Conservation (phyloP, 2,888 invertebrate genomes). For the Drosophila histrio region DNA sequence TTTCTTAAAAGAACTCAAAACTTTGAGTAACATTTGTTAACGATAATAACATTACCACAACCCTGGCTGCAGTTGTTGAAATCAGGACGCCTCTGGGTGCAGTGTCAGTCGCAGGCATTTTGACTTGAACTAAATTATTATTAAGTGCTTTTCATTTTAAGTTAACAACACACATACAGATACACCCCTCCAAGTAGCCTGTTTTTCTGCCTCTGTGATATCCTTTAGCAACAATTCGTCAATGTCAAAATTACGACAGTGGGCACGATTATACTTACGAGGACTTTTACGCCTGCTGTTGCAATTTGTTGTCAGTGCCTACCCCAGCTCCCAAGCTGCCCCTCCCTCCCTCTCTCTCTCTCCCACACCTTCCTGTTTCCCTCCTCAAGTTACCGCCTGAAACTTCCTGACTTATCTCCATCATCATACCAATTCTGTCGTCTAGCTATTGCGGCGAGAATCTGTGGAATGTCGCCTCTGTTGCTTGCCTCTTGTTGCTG, state of each 20-base stretch:
- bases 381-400: constrained; percentile 7
- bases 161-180: constrained; percentile 27
- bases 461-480: constrained; percentile 54
- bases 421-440: constrained; percentile 14
- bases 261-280: constrained; percentile 50
- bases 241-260: constrained; percentile 71
- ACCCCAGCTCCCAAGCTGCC: background rate
- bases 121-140: constrained; percentile 61
- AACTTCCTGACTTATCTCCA: constrained; percentile 25
- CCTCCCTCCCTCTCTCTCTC: too few species aligned
- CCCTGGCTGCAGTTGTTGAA: background rate
- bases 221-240: constrained; percentile 67
- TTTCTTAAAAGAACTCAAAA: too few species aligned
- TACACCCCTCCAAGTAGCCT: background rate
- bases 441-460: constrained; percentile 28
- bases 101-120: constrained; percentile 16
- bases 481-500: constrained; percentile 19
- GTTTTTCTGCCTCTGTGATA: constrained; percentile 24
- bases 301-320: constrained; percentile 52
- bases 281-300: constrained; percentile 54
- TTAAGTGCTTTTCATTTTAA: constrained; percentile 66
- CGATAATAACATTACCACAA: too few species aligned
- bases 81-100: constrained; percentile 18
- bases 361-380: background rate
- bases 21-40: too few species aligned